phyloP scores from a whole-genome alignment of 2,797 vertebrate species.

The Erithacus rubecula region DNA sequence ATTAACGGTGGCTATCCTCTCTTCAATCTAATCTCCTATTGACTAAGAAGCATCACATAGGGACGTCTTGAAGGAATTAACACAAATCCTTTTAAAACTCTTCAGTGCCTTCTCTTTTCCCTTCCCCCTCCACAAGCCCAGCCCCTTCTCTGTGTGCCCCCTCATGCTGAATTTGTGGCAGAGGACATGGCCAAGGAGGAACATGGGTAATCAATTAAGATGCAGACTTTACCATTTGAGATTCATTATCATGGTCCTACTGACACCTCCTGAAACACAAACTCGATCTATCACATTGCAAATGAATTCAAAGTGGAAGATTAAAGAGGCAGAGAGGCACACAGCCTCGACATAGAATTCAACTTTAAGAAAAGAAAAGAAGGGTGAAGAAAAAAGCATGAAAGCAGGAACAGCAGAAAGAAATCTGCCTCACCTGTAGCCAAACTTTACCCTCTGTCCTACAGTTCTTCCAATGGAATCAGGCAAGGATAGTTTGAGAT shows the following conservation, averaged over 20 bases:
- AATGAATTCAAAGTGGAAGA: conserved; percentile 59
- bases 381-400: neutral
- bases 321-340: conserved; percentile 4
- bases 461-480: neutral
- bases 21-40: conserved; percentile 71
- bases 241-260: conserved; percentile 44
- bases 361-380: neutral
- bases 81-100: conserved; percentile 66
- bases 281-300: conserved; percentile 19
- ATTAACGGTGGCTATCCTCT: conserved; percentile 61
- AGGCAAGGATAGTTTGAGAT: neutral
- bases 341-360: neutral
- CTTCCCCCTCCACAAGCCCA: neutral
- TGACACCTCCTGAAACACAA: conserved; percentile 60
- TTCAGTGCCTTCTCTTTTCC: neutral
- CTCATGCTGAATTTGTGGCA: neutral
- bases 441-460: neutral
- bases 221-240: conserved; percentile 44
- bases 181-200: conserved; percentile 19
- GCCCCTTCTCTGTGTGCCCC: neutral
- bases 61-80: conserved; percentile 60
- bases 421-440: neutral
- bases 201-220: conserved; percentile 61
- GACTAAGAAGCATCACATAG: conserved; percentile 64
- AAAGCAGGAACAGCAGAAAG: neutral